Evolutionary conservation across 2,797 vertebrate genomes (phyloP).

Genomic region (Acanthurus leucopareius): DNA sequence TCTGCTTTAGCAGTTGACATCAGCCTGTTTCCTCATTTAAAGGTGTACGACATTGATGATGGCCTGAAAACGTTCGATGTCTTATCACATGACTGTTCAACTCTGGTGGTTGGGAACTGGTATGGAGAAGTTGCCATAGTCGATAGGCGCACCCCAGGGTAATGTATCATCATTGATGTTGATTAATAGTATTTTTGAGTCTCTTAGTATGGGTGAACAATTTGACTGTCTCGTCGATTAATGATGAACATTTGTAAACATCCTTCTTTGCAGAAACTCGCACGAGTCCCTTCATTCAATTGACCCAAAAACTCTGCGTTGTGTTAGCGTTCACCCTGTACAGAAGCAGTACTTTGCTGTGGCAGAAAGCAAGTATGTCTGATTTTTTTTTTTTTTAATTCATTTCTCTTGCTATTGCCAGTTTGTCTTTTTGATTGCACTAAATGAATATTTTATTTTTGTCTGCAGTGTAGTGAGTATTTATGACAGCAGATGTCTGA

Average conservation of each 20-base stretch:
- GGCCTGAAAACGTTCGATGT: conserved; percentile 90
- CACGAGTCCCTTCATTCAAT: conserved; percentile 81
- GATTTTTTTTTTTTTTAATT: not conserved
- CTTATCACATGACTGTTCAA: conserved; percentile 83
- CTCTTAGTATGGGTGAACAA: not conserved
- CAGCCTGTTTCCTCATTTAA: not conserved
- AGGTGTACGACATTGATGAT: conserved; percentile 86
- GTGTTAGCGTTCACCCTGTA: conserved; percentile 90
- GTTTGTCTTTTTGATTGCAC: not conserved
- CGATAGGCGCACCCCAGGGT: conserved; percentile 88
- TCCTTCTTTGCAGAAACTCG: conserved; percentile 67
- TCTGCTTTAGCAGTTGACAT: not conserved
- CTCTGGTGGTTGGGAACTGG: conserved; percentile 85
- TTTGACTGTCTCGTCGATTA: not conserved
- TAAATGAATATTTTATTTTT: not conserved
- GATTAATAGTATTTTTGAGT: not conserved
- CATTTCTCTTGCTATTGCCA: fast-evolving
- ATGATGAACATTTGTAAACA: not conserved
- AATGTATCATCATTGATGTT: not conserved
- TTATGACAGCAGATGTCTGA: conserved; percentile 89
- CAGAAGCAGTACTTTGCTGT: conserved; percentile 88
- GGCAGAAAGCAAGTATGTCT: conserved; percentile 85
- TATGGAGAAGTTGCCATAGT: conserved; percentile 83
- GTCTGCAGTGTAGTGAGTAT: conserved; percentile 80
- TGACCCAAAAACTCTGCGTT: conserved; percentile 78